Evolutionary conservation across 2,113 vertebrate species (phyloP), one percentile per base, ranked within the genome.

Genomic region (Phylloscopus trochilus): DNA sequence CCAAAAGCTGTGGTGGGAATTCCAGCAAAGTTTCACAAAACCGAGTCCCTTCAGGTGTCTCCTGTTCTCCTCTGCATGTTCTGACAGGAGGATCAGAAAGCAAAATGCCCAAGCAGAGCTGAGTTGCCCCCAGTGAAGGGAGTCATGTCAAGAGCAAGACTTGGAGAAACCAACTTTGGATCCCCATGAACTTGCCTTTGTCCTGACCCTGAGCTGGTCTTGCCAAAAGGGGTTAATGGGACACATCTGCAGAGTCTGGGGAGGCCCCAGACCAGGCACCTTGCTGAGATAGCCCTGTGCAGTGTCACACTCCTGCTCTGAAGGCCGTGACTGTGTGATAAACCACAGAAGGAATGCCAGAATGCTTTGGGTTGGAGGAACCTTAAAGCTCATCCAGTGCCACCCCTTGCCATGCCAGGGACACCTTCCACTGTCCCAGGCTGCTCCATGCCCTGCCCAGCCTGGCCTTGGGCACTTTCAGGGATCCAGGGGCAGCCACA

Each of bases 321-420:
- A 39, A 39, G 85, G 41, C 35, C 11, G 19, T 7, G 51, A 46
- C 6, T 1, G 11, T 7, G 31, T 0, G 4, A 35, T 5, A 26
- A 63, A 67, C 4, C 60, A 28, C 11, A 52, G 46, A 28, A 20
- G 17, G 44, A 67, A n/a, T 21, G 19, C 22, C 15, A 11, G 23
- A 8, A 1, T 24, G 37, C 52, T n/a, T 39, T 51, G 44, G 33
- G 33, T 4, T 59, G 22, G 8, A 81, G 4, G 33, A 4, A 67
- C 35, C 31, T 37, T 22, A 44, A 28, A 51, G 6, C 0, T 0
- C 67, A 49, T 0, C 22, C 7, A 1, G 3, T 31, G 0, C 58
- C 49, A 24, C 21, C 11, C 35, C 30, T 43, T 64, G 49, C 31
- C 58, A 22, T 12, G 49, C n/a, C 58, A 72, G 66, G 49, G 67